Evolutionary conservation across 2,888 invertebrate genomes (phyloP), one percentile per base, ranked within the genome.

Genomic region (Miltochrista miniata): DNA sequence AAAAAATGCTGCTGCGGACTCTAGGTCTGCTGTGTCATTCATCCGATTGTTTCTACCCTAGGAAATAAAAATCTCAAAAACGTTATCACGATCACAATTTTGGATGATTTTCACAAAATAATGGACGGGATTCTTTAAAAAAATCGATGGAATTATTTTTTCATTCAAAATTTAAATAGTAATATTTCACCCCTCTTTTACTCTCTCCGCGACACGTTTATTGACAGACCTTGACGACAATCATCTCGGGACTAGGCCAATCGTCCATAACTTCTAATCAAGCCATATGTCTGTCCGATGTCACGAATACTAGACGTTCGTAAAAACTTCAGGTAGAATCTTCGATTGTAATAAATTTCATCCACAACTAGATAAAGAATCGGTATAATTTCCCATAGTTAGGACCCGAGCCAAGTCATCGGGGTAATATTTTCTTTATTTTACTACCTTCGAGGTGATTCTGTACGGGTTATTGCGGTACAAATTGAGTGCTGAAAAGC

Each of bases 341-440:
- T 53, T 38, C 45, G 43, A 52, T 54, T 48, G 57, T 61, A 24
- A 24, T 24, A 24, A 24, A 61, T 59, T 57, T 64, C 40, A 48
- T 48, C 38, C 18, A 13, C n/a, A 46, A 54, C 53, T 42, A 41
- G 45, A 43, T 29, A 43, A 54, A 67, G 54, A 67, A 71, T 59
- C 50, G 45, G 51, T 61, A 56, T 72, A 72, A 72, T 74, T 61
- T 68, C 63, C 48, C 49, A 51, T 45, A 54, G 68, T 74, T 69
- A 70, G 78, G 78, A 72, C 59, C 34, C 9, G 39, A 38, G 76
- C 77, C 77, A 78, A 75, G 51, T 65, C 67, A 68, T 76, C 67
- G 59, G 66, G 64, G 67, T 72, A 59, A 64, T 31, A 31, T 56
- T 58, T 58, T 39, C 37, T 56, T 58, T 60, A 60, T 57, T 51